Conservation (phyloP, 1,140 invertebrate species). For the Oscheius sp. region DNA sequence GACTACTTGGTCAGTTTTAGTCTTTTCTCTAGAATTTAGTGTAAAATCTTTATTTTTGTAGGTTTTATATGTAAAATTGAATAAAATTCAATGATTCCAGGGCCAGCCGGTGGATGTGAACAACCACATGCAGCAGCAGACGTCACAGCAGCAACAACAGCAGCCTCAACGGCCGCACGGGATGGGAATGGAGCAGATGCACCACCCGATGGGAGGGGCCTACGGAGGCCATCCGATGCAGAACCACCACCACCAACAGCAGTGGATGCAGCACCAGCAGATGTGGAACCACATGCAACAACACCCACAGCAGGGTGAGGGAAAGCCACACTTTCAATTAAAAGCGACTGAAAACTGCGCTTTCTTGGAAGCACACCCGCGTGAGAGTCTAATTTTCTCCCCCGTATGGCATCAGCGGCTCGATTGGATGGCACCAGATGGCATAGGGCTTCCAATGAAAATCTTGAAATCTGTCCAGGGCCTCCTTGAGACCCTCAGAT, state of each 20-base stretch:
- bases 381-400: too few species aligned
- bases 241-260: not conserved
- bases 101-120: not conserved
- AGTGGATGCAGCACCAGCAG: not conserved
- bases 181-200: not conserved
- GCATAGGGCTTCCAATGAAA: too few species aligned
- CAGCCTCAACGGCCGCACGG: not conserved
- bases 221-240: slow-evolving; percentile 3
- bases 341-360: too few species aligned
- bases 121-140: not conserved
- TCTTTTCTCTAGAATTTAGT: not conserved
- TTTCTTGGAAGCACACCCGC: too few species aligned
- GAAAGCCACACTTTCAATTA: too few species aligned
- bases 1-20: slow-evolving; percentile 30
- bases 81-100: not conserved
- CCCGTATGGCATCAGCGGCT: too few species aligned
- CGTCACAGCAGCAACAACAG: not conserved
- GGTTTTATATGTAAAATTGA: not conserved
- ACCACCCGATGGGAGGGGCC: slow-evolving; percentile 2
- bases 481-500: too few species aligned
- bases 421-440: too few species aligned
- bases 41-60: not conserved
- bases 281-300: not conserved
- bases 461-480: too few species aligned
- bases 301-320: not conserved